Evolutionary conservation across 2,888 invertebrate species (phyloP), one percentile per base, ranked within the genome.

Genomic region (Hofmannophila pseudospretella): DNA sequence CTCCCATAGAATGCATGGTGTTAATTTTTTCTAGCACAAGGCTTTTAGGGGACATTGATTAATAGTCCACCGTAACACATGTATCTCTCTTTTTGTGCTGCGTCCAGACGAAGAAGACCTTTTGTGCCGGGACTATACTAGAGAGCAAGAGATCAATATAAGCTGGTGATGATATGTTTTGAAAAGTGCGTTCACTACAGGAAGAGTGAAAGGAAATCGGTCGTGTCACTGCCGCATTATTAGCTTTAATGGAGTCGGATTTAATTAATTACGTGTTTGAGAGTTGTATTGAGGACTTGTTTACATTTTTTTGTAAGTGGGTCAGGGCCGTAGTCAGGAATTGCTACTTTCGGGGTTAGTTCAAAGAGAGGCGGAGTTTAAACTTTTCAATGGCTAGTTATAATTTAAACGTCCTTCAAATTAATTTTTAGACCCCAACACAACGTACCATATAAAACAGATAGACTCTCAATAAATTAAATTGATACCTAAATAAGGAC

Each of bases 1-100:
- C 32, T 28, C 37, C 42, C 39, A 47, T 47, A 45, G 44, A 51
- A 45, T 41, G 50, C 41, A 45, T 32, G 41, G 50, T 51, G 58
- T 54, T 55, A 58, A 44, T 55, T 49, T 45, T 76, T 78, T 78
- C 69, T 64, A 67, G 64, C 62, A 56, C 63, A 60, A 75, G 74
- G 72, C 77, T 78, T 79, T 78, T 76, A 72, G 72, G 65, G 61
- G 69, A 70, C 74, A 62, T 67, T 78, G 79, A 80, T 80, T 79
- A 79, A 80, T 80, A 71, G 75, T 68, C 65, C 55, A 48, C 55
- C 60, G 64, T 59, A 61, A 63, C 61, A 62, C 64, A 69, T 67
- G 69, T 74, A 68, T 74, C 67, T 73, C 44, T 50, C 49, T 58
- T 58, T 56, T 54, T 51, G 47, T 50, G 47, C 43, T 41, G 27